Percentiles rank a stretch among this genome's conserved stretches.
Evolutionary conservation across 2,113 vertebrate species (phyloP).

Genomic region (Lagenorhynchus albirostris): DNA sequence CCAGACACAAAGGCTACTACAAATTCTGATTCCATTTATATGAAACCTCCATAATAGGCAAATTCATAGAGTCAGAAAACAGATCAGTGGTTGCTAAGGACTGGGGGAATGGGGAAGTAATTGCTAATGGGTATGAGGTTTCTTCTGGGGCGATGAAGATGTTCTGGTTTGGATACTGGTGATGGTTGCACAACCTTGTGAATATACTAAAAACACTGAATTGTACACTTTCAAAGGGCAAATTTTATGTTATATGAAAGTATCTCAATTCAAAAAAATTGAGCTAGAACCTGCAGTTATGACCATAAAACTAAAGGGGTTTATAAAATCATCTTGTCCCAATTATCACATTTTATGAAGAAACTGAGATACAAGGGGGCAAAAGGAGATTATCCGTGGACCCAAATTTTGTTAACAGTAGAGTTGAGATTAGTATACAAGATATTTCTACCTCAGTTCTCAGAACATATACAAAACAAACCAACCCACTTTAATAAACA

Average conservation of each 20-base stretch:
- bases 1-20: neutral
- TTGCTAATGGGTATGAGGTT: neutral
- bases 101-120: neutral
- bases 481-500: neutral
- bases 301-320: neutral
- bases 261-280: neutral
- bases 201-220: neutral
- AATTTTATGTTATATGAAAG: neutral
- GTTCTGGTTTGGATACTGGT: neutral
- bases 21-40: neutral
- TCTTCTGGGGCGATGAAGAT: neutral
- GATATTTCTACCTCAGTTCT: neutral
- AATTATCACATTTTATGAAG: conserved; percentile 14
- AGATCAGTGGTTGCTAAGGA: neutral
- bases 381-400: neutral
- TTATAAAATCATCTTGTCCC: neutral
- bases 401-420: neutral
- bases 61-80: neutral
- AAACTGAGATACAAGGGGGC: neutral
- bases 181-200: neutral
- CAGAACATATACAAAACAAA: neutral
- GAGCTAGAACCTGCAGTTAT: neutral
- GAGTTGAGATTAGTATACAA: neutral
- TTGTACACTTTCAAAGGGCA: neutral
- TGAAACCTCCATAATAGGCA: neutral